Evolutionary conservation across 2,888 invertebrate genomes (phyloP), one percentile per base, ranked within the genome.

Genomic region (Temnothorax unifasciatus): DNA sequence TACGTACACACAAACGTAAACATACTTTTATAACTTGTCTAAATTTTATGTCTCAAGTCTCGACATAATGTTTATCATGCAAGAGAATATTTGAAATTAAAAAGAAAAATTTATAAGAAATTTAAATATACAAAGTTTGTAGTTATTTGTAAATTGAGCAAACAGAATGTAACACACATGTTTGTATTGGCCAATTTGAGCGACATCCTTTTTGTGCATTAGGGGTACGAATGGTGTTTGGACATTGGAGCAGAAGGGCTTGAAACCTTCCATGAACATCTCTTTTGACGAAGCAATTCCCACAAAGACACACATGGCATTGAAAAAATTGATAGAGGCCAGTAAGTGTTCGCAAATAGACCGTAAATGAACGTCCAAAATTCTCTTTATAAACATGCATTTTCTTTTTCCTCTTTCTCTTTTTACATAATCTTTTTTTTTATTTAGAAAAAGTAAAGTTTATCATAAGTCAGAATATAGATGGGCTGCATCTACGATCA

Each of bases 381-480:
- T 44, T 3, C 9, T 38, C 0, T 11, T 1, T 29, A 8, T 18
- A 11, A 15, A 44, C 15, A 44, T 9, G 34, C 34, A 34, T 57
- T 18, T 8, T 41, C 52, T 50, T 34, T 21, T 38, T 15, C 25
- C 50, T 41, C 3, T 64, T 64, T 44, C 13, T 8, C 8, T 34
- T 0, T 64, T 0, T 57, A 21, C 8, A 0, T 38, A n/a, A 52
- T 21, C 21, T 13, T 44, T 38, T 73, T 85, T 85, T 79, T 81
- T 82, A 90, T 93, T 94, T 95, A 93, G 97, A 96, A 61, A 96
- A 96, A 94, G 96, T 99, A 0, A 97, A 98, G 89, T 99, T 97
- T 93, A 96, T 99, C 50, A 96, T 99, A 34, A 99, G 99, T 93
- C 99, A 99, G 95, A 99, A 99, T 95, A 99, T 99, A 90, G 99